phyloP scores from a whole-genome alignment of 2,888 invertebrate species.

The Acholoe squamosa region DNA sequence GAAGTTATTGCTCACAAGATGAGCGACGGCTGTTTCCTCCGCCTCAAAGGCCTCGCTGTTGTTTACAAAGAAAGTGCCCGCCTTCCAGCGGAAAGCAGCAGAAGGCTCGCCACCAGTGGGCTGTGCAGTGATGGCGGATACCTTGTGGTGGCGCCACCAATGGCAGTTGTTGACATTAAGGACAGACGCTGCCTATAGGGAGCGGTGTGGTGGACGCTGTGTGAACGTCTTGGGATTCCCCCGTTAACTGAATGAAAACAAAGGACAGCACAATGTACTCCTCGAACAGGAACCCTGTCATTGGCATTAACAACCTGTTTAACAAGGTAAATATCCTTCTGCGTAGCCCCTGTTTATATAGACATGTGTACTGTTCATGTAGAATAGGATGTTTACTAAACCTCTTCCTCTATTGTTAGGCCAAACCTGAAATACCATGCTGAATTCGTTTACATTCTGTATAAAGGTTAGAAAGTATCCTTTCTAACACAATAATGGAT shows the following conservation, averaged over 20 bases:
- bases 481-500: too few relatives aligned
- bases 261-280: conserved; percentile 9
- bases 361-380: too few relatives aligned
- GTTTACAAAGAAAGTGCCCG: conserved; percentile 6
- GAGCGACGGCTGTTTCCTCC: background rate
- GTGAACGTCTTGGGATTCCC: background rate
- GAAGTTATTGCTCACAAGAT: background rate
- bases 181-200: background rate
- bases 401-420: too few relatives aligned
- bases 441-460: too few relatives aligned
- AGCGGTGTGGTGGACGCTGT: background rate
- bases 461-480: too few relatives aligned
- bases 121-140: background rate
- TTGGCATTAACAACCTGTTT: conserved; percentile 53
- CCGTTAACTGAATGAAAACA: background rate
- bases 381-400: too few relatives aligned
- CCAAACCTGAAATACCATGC: too few relatives aligned
- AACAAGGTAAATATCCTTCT: conserved; percentile 36
- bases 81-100: background rate
- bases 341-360: too few relatives aligned
- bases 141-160: background rate
- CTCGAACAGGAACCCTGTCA: conserved; percentile 43
- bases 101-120: background rate
- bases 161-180: background rate
- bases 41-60: background rate